Conservation (phyloP, 1,140 invertebrate species). For the Lepidotrigona ventralis region DNA sequence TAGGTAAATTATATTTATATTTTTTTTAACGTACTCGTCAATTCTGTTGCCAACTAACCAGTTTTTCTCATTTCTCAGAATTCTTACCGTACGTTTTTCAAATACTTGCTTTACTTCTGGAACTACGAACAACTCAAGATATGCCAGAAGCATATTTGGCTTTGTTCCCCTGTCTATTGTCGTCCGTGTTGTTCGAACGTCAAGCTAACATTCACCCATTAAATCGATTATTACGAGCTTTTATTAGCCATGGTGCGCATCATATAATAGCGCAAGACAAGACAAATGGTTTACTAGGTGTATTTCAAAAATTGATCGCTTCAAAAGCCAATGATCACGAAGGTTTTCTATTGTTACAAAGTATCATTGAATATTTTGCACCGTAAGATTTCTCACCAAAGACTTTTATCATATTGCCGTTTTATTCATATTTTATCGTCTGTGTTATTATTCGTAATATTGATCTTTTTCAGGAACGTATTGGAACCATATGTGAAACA, state of each 20-base stretch:
- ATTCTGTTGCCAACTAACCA: neutral
- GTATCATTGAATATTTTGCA: slow-evolving; percentile 88
- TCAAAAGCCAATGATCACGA: slow-evolving; percentile 98
- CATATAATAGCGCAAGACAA: slow-evolving; percentile 87
- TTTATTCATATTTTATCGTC: too few species aligned
- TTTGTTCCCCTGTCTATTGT: slow-evolving; percentile 92
- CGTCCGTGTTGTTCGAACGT: slow-evolving; percentile 94
- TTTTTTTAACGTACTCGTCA: slow-evolving; percentile 2
- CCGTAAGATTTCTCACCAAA: slow-evolving; percentile 81
- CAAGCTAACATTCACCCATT: slow-evolving; percentile 95
- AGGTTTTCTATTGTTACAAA: slow-evolving; percentile 95
- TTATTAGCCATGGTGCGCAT: slow-evolving; percentile 86
- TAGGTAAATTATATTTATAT: slow-evolving; percentile 84
- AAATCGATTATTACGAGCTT: slow-evolving; percentile 93
- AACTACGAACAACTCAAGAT: slow-evolving; percentile 83
- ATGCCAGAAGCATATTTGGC: slow-evolving; percentile 92
- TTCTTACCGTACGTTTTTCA: slow-evolving; percentile 99
- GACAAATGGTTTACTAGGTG: slow-evolving; percentile 92
- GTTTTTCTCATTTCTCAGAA: slow-evolving; percentile 82
- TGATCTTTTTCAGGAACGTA: slow-evolving; percentile 79
- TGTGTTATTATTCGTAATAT: neutral
- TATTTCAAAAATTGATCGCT: slow-evolving; percentile 98
- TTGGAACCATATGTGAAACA: slow-evolving; percentile 91
- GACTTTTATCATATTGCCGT: slow-evolving; percentile 3
- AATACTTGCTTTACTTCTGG: slow-evolving; percentile 95